Base-by-base conservation (phyloP, 64 coral and sea anemone genomes). In the Orbicella faveolata region DNA sequence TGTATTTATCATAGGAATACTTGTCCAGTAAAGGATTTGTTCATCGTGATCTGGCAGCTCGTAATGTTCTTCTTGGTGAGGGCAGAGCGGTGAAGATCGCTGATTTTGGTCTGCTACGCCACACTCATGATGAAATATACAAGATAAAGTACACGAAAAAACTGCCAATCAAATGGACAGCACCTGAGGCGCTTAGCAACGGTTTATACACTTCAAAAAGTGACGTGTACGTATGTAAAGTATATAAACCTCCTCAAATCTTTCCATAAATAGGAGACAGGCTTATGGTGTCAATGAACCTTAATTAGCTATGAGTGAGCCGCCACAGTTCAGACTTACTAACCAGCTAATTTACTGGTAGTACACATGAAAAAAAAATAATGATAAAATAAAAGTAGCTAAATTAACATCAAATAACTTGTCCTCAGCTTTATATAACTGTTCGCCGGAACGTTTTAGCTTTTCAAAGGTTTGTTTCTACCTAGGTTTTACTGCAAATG, bases 21-120 rank as follows among this genome's bases (percentile, higher is more conserved):
- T 90, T 95, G 25, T 74, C 77, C 1, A 73, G 88, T 6, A 84
- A 84, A 64, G 89, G 94, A 54, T 91, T 85, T 48, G 73, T 91
- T 20, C 90, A 91, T 44, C 90, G 90, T 9, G 90, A 91, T 76
- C 70, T 91, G 12, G 94, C 89, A 44, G 94, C 94, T 35, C 79
- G 94, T 26, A 95, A 95, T 37, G 72, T 95, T 16, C 89, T 95
- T 52, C 89, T 95, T 48, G 94, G 94, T 51, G 79, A 94, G 52
- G 90, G 80, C 18, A 94, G 85, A 69, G 63, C 75, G 9, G 93
- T 89, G 11, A 94, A 94, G 63, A 75, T 94, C 2, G 88, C 93
- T 33, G 93, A 94, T 25, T 94, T 94, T 75, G 93, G 93, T 35
- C 25, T 94, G 66, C 86, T 89, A 20, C 93, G 93, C 3, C 93